A percentile compares a stretch with the other conserved stretches of the same genome.
phyloP scores from a whole-genome alignment of 1,140 invertebrate genomes.

The Sycophaga agraensis region DNA sequence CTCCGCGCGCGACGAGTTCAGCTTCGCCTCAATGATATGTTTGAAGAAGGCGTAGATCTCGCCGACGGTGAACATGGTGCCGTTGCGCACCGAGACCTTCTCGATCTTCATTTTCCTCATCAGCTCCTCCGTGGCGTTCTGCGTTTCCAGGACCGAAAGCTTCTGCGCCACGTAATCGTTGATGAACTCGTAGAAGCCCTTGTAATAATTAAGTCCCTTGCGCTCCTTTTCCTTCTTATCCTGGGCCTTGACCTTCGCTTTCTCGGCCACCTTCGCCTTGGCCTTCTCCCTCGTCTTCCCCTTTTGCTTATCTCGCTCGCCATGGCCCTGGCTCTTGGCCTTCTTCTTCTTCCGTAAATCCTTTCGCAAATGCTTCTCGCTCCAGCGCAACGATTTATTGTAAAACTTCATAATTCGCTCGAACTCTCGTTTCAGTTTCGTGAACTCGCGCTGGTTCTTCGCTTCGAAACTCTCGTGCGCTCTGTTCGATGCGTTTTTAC shows the following conservation, averaged over 20 bases:
- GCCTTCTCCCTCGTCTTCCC: slow-evolving; percentile 39
- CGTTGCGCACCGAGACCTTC: slow-evolving; percentile 48
- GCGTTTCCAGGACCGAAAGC: slow-evolving; percentile 41
- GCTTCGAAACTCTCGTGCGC: slow-evolving; percentile 44
- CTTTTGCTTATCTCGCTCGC: slow-evolving; percentile 33
- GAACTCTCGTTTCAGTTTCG: slow-evolving; percentile 52
- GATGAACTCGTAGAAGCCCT: slow-evolving; percentile 54
- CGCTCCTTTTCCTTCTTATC: slow-evolving; percentile 38
- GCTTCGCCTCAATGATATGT: slow-evolving; percentile 57
- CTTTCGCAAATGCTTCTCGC: slow-evolving; percentile 50
- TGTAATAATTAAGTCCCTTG: slow-evolving; percentile 47
- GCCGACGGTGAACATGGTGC: slow-evolving; percentile 48
- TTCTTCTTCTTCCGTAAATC: slow-evolving; percentile 44
- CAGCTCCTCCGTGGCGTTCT: slow-evolving; percentile 48
- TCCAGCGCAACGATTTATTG: slow-evolving; percentile 54
- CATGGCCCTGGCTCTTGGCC: slow-evolving; percentile 29
- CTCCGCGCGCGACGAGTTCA: slow-evolving; percentile 41
- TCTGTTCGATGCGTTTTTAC: slow-evolving; percentile 37
- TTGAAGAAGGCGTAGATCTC: slow-evolving; percentile 57
- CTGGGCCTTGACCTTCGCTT: slow-evolving; percentile 24
- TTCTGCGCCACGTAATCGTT: slow-evolving; percentile 54
- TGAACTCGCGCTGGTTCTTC: slow-evolving; percentile 50
- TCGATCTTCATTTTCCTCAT: slow-evolving; percentile 52
- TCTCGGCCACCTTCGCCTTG: too few species aligned
- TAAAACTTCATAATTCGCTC: slow-evolving; percentile 55